A percentile compares a stretch with the other conserved stretches of the same genome.
These are phyloP conservation scores for Alligator mississippiensis DNA, from an alignment of 2,113 vertebrate genomes.

Conservation along the genomic window DNA sequence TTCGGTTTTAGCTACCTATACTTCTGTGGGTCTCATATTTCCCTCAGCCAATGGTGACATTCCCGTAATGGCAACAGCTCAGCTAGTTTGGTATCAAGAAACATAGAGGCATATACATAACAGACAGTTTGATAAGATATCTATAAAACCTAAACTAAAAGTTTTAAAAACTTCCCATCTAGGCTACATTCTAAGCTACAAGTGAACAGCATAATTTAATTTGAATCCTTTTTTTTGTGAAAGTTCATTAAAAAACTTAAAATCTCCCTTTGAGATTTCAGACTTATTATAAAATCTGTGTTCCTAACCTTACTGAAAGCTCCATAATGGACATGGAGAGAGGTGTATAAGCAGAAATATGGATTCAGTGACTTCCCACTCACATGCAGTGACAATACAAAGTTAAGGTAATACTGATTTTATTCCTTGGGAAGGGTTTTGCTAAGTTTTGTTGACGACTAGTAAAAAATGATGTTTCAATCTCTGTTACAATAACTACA, in stretches of 20 bases:
- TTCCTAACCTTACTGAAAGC: neutral
- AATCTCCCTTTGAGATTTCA: neutral
- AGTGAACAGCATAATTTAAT: neutral
- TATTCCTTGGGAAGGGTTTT: neutral
- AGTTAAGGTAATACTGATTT: neutral
- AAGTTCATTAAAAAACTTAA: neutral
- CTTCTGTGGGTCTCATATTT: neutral
- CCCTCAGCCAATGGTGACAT: neutral
- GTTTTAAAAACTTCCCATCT: neutral
- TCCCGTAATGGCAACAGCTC: rapidly evolving
- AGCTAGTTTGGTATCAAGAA: neutral
- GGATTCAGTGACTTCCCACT: neutral
- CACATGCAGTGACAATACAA: neutral
- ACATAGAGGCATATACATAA: neutral
- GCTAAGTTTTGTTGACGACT: neutral
- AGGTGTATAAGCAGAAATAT: neutral
- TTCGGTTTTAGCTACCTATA: neutral
- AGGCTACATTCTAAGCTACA: neutral
- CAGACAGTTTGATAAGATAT: neutral
- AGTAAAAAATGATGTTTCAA: neutral
- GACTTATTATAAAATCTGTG: neutral
- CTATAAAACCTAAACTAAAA: neutral
- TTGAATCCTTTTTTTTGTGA: neutral
- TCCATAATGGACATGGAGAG: neutral
- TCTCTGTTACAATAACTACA: neutral